phyloP scores from a whole-genome alignment of 1,140 invertebrate genomes.

The Zophobas morio region DNA sequence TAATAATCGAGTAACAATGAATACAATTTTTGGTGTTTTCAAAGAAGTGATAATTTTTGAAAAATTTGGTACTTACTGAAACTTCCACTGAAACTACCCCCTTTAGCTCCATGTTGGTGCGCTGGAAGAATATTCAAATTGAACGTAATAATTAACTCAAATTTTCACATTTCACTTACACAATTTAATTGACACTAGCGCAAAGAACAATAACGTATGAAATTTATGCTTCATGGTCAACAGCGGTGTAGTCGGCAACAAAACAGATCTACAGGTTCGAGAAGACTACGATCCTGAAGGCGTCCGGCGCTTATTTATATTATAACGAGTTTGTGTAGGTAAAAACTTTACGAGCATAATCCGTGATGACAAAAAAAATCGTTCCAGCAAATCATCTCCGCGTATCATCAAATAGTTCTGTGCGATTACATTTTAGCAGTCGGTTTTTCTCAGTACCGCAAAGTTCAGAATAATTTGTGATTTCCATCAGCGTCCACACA shows the following conservation, averaged over 20 bases:
- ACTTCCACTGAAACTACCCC: slow-evolving; percentile 22
- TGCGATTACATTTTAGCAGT: slow-evolving; percentile 14
- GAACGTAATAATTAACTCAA: neutral
- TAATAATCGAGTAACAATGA: too few species aligned
- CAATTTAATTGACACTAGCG: slow-evolving; percentile 11
- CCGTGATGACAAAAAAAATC: slow-evolving; percentile 38
- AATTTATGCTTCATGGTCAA: slow-evolving; percentile 47
- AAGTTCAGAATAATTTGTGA: slow-evolving; percentile 31
- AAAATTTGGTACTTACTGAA: slow-evolving; percentile 34
- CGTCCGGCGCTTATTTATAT: slow-evolving; percentile 39
- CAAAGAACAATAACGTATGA: slow-evolving; percentile 29
- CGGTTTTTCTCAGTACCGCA: slow-evolving; percentile 29
- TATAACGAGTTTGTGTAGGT: slow-evolving; percentile 38
- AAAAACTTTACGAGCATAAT: slow-evolving; percentile 35
- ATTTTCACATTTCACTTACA: slow-evolving; percentile 41
- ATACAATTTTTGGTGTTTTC: neutral
- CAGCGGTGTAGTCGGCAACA: slow-evolving; percentile 23
- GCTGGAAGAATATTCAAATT: slow-evolving; percentile 9
- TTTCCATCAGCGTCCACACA: slow-evolving; percentile 19
- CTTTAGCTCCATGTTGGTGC: slow-evolving; percentile 36
- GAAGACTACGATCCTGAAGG: slow-evolving; percentile 34
- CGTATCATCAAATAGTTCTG: slow-evolving; percentile 29
- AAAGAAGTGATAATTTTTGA: neutral
- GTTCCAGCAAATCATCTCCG: slow-evolving; percentile 42
- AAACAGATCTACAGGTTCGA: slow-evolving; percentile 39